Percentiles rank a stretch among this genome's conserved stretches.
phyloP scores from a whole-genome alignment of 2,888 invertebrate species.

The Ditylenchus weischeri region DNA sequence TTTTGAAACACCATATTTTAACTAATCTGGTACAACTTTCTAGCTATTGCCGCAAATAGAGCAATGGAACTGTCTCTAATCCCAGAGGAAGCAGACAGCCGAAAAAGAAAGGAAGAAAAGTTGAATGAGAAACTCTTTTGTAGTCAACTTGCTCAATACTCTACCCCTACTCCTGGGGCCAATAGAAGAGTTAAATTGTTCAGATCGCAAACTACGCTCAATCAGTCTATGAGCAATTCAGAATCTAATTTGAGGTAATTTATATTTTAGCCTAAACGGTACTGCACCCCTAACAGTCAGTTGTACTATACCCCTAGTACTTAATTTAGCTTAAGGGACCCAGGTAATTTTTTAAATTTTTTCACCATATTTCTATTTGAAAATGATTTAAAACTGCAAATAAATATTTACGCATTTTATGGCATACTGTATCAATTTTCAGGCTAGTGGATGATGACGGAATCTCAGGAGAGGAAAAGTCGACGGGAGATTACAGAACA shows the following conservation, averaged over 20 bases:
- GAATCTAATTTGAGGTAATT: slow-evolving; percentile 32
- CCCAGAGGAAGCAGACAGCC: slow-evolving; percentile 49
- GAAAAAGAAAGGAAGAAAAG: slow-evolving; percentile 13
- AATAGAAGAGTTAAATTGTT: slow-evolving; percentile 18
- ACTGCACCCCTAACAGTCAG: too few relatives aligned
- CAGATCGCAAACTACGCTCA: slow-evolving; percentile 26
- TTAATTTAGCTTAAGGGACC: too few relatives aligned
- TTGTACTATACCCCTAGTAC: too few relatives aligned
- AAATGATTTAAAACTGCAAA: too few relatives aligned
- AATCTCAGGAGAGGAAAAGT: background rate
- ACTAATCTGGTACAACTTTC: slow-evolving; percentile 45
- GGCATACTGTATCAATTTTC: background rate
- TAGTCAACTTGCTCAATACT: background rate
- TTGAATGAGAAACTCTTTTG: background rate
- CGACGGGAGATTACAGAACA: background rate
- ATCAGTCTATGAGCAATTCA: slow-evolving; percentile 22
- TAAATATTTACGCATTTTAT: too few relatives aligned
- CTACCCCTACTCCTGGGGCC: background rate
- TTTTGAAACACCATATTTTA: too few relatives aligned
- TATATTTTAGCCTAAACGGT: background rate
- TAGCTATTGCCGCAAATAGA: slow-evolving; percentile 54
- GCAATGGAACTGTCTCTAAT: slow-evolving; percentile 54
- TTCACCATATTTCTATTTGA: too few relatives aligned
- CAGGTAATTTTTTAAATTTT: too few relatives aligned
- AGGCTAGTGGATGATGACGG: slow-evolving; percentile 4